Percentiles rank a stretch among this genome's conserved stretches.
Conservation (phyloP, 2,797 vertebrate species). For the Gorsachius magnificus region DNA sequence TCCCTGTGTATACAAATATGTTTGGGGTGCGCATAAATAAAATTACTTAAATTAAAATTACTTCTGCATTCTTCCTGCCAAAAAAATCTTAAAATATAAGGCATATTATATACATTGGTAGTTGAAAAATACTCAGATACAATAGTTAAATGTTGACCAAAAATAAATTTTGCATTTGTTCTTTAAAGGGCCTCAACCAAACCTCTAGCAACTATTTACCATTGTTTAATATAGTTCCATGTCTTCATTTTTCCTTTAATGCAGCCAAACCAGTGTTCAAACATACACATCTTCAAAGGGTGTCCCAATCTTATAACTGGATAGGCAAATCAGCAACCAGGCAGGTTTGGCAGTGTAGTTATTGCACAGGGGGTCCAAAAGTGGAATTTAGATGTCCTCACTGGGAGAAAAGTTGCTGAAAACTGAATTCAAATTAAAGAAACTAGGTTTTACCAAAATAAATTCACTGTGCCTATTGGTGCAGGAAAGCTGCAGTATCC, state of each 20-base stretch:
- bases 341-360: background rate
- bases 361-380: background rate
- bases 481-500: background rate
- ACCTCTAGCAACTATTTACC: background rate
- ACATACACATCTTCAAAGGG: background rate
- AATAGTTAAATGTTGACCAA: background rate
- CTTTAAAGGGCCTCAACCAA: background rate
- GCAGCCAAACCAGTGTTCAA: background rate
- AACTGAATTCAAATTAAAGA: background rate
- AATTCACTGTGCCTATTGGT: background rate
- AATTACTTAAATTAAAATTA: constrained; percentile 16
- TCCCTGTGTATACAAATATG: constrained; percentile 23
- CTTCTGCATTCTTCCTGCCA: background rate
- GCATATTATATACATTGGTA: background rate
- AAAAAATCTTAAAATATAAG: background rate
- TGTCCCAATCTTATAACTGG: background rate
- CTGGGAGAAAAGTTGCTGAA: background rate
- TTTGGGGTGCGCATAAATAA: background rate
- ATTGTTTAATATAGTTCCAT: background rate
- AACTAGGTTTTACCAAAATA: background rate
- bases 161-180: background rate
- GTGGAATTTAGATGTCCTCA: background rate
- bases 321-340: background rate
- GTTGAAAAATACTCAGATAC: background rate
- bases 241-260: background rate